phyloP scores from a whole-genome alignment of 2,888 invertebrate genomes.

The Drosophila prolongata region DNA sequence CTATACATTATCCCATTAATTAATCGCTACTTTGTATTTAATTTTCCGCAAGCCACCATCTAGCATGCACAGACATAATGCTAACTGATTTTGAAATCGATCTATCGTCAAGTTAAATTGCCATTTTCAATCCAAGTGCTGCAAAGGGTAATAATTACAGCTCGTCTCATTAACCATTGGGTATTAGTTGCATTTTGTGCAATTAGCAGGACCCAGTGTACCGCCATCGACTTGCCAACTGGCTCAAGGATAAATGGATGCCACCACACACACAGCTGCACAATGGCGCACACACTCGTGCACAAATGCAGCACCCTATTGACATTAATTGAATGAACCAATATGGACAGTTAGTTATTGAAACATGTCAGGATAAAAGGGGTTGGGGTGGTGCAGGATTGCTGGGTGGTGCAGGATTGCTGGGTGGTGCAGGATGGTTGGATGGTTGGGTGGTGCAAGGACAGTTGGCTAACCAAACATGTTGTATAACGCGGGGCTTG shows the following conservation, averaged over 20 bases:
- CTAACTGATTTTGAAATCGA: constrained; percentile 7
- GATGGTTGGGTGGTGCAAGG: neutral
- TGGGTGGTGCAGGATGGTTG: neutral
- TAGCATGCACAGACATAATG: neutral
- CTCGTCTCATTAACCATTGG: constrained; percentile 52
- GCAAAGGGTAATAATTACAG: constrained; percentile 35
- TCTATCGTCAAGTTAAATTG: constrained; percentile 1
- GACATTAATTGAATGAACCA: constrained; percentile 69
- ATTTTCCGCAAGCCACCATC: neutral
- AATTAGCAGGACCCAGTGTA: constrained; percentile 49
- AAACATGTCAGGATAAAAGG: constrained; percentile 31
- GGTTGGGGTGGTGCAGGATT: neutral
- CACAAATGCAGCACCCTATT: constrained; percentile 51
- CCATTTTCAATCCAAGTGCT: constrained; percentile 22
- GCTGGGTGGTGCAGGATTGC: neutral
- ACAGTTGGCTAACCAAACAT: constrained; percentile 40
- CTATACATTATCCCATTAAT: neutral
- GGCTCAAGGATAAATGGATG: constrained; percentile 38
- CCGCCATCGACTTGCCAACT: constrained; percentile 28
- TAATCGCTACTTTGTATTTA: constrained; percentile 9
- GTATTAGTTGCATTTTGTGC: constrained; percentile 54
- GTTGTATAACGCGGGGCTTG: constrained; percentile 22
- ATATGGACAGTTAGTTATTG: constrained; percentile 58
- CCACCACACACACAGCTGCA: constrained; percentile 6
- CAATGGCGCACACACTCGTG: constrained; percentile 7